These are phyloP conservation scores for Cephonodes hylas DNA, from an alignment of 2,888 invertebrate genomes.

Conservation along the genomic window DNA sequence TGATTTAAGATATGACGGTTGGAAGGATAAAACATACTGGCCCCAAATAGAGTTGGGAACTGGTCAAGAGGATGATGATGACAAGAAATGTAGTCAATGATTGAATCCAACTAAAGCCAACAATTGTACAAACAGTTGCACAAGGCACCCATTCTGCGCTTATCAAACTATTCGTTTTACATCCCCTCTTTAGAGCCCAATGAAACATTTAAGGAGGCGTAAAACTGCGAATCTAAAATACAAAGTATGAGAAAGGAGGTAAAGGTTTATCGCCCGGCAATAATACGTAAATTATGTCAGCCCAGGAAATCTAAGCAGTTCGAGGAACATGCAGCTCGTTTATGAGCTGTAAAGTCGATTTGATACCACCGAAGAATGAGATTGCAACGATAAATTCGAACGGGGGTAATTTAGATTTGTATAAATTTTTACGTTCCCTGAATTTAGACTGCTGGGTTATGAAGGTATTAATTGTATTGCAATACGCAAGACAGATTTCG, in stretches of 20 bases:
- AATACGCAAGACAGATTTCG: neutral
- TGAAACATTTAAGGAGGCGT: conserved; percentile 10
- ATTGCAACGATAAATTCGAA: conserved; percentile 33
- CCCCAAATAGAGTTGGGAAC: too few species aligned
- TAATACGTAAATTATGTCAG: conserved; percentile 22
- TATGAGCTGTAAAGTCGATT: conserved; percentile 34
- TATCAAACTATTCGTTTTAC: neutral
- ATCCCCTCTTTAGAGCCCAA: neutral
- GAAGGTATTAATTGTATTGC: neutral
- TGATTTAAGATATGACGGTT: too few species aligned
- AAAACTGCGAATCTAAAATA: conserved; percentile 8
- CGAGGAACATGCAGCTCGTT: conserved; percentile 30
- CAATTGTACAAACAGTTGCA: neutral
- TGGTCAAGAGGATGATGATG: too few species aligned
- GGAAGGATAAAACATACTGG: too few species aligned
- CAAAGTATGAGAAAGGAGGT: conserved; percentile 10
- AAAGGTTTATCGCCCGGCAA: conserved; percentile 16
- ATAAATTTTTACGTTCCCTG: neutral
- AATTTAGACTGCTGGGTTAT: neutral
- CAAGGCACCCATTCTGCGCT: too few species aligned
- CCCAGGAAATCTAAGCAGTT: conserved; percentile 29
- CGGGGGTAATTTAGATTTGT: conserved; percentile 16
- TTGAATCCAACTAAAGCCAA: neutral
- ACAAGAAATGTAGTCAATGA: too few species aligned
- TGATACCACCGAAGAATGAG: conserved; percentile 32